A percentile compares a stretch with the other conserved stretches of the same genome.
phyloP scores from a whole-genome alignment of 2,113 vertebrate species.

The Brachyhypopomus gauderio region DNA sequence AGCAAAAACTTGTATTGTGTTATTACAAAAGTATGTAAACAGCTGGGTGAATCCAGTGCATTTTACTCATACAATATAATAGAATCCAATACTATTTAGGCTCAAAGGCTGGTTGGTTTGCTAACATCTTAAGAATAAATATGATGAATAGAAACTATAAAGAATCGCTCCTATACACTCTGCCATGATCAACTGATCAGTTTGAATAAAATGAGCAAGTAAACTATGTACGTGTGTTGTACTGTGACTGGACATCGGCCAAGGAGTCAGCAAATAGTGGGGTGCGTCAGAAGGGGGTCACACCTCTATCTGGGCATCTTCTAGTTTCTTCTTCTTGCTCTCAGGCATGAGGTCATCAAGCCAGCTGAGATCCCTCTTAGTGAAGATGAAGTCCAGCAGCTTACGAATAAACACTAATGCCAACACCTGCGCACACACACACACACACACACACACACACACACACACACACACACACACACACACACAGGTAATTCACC shows the following conservation, averaged over 20 bases:
- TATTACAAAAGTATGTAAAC: too few species aligned
- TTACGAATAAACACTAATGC: constrained; percentile 97
- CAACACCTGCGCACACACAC: constrained; percentile 79
- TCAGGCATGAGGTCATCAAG: constrained; percentile 98
- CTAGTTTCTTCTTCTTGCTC: constrained; percentile 99
- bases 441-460: neutral
- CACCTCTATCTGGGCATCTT: constrained; percentile 95
- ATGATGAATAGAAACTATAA: neutral
- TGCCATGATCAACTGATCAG: neutral
- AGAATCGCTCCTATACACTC: neutral
- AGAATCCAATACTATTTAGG: too few species aligned
- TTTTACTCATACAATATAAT: too few species aligned
- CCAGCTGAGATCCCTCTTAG: constrained; percentile 96
- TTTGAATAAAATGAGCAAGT: too few species aligned
- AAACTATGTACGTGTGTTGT: neutral
- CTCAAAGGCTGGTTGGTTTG: neutral
- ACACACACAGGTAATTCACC: neutral
- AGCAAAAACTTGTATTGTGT: neutral
- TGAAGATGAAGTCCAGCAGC: constrained; percentile 93
- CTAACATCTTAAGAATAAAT: neutral
- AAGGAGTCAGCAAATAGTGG: neutral
- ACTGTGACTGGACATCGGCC: neutral
- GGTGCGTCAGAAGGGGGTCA: neutral
- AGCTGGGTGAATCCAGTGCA: too few species aligned
- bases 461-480: too few species aligned